A percentile compares a stretch with the other conserved stretches of the same genome.
Evolutionary conservation across 2,113 vertebrate genomes (phyloP).

Genomic region (Ameiurus melas): DNA sequence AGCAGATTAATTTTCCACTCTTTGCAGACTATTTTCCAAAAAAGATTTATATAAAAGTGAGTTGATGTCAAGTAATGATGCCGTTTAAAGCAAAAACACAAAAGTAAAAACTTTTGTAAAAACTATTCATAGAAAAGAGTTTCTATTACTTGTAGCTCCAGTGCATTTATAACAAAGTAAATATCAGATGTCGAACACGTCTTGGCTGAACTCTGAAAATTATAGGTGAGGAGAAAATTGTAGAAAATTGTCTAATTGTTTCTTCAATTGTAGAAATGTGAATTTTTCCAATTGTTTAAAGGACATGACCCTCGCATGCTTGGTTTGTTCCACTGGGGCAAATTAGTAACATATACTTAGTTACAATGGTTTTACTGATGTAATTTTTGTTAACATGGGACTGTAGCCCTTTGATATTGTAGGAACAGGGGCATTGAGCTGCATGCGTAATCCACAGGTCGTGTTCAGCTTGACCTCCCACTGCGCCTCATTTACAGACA

Average conservation of each 20-base stretch:
- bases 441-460: conserved; percentile 36
- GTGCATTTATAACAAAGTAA: neutral
- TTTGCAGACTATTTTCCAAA: no score
- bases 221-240: neutral
- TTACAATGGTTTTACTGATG: neutral
- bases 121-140: neutral
- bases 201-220: neutral
- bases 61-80: neutral
- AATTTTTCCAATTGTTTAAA: neutral
- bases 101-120: no score
- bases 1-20: no score
- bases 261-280: neutral
- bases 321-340: neutral
- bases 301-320: neutral
- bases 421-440: conserved; percentile 20
- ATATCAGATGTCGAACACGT: neutral
- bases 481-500: conserved; percentile 47
- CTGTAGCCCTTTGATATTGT: conserved; percentile 22
- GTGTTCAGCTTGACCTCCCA: conserved; percentile 44
- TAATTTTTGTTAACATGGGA: conserved; percentile 12
- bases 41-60: neutral
- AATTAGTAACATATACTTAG: neutral
- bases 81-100: neutral
- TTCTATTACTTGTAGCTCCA: neutral
- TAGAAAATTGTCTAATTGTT: neutral